Conservation (phyloP, 2,113 vertebrate species). For the Leptobrachium ailaonicum region DNA sequence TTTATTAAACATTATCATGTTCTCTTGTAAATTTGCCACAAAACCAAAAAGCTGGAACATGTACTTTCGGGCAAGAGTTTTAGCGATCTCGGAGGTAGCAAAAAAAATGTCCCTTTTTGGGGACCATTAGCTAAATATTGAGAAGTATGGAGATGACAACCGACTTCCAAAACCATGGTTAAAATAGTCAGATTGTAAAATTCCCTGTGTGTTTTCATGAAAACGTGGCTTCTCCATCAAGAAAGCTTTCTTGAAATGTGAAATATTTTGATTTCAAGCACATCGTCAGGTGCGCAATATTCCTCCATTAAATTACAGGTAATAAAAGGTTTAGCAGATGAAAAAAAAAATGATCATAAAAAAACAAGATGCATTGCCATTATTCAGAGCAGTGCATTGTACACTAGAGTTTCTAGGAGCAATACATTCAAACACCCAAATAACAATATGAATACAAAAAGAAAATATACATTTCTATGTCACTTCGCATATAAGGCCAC, state of each 20-base stretch:
- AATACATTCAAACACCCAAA: slow-evolving; percentile 49
- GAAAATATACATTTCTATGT: slow-evolving; percentile 48
- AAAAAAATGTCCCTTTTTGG: too few species aligned
- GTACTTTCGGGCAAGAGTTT: too few species aligned
- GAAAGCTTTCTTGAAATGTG: slow-evolving; percentile 23
- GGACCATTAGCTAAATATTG: too few species aligned
- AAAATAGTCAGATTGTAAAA: too few species aligned
- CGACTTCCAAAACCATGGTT: too few species aligned
- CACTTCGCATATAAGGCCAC: slow-evolving; percentile 50
- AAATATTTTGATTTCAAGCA: slow-evolving; percentile 39
- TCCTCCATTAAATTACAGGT: slow-evolving; percentile 30
- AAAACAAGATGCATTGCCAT: slow-evolving; percentile 37
- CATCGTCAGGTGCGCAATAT: slow-evolving; percentile 19
- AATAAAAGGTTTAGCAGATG: slow-evolving; percentile 27
- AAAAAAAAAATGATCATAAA: not conserved
- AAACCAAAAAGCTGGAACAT: too few species aligned
- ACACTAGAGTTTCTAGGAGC: slow-evolving; percentile 41
- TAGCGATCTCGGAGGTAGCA: too few species aligned
- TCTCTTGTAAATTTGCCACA: too few species aligned
- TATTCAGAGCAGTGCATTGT: slow-evolving; percentile 43
- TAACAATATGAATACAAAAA: slow-evolving; percentile 48
- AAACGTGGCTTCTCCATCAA: not conserved
- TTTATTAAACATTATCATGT: too few species aligned
- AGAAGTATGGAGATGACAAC: too few species aligned
- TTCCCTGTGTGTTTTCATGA: too few species aligned